Evolutionary conservation across 2,888 invertebrate genomes (phyloP), one percentile per base, ranked within the genome.

Genomic region (Leistus spinibarbis): DNA sequence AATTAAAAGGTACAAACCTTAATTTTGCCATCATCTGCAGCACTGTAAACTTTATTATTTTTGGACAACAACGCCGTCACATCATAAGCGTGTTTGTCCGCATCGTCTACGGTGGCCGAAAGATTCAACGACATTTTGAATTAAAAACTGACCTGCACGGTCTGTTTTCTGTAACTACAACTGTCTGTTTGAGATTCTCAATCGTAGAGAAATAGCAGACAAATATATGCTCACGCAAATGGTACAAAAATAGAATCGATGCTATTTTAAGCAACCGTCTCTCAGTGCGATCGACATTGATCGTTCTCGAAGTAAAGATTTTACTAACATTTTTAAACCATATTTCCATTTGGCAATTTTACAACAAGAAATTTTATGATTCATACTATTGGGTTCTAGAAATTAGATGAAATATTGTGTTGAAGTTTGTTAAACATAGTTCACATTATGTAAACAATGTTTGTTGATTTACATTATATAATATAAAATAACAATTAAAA

Each of bases 1-100:
- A 78, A 70, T 54, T 17, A 60, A 19, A 20, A 2, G 9, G 2
- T n/a, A 17, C 82, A n/a, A n/a, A 88, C 88, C 84, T 87, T 88
- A 16, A 88, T 84, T 81, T 85, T 87, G 23, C 88, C 88, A 80
- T 88, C 88, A 77, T 88, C 88, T 9, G 83, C 85, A 24, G 86
- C 87, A 78, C 86, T 87, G 78, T 86, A 87, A 7, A 88, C 78
- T 77, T 85, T 85, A n/a, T 85, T 85, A 53, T 85, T 83, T 74
- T 85, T 82, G 78, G 81, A 86, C 5, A 86, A 78, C 4, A 88
- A 76, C 22, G 83, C 79, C 54, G 84, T 85, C 1, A 88, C 83
- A 78, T 88, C 88, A 57, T 81, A 83, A 19, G 83, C 81, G 78
- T 88, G 87, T 78, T 86, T 85, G 20, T 86, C 85, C 66, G 77